Percentiles rank a stretch among this genome's conserved stretches.
These are phyloP conservation scores for Agrochola macilenta DNA, from an alignment of 2,888 invertebrate species.

Conservation along the genomic window DNA sequence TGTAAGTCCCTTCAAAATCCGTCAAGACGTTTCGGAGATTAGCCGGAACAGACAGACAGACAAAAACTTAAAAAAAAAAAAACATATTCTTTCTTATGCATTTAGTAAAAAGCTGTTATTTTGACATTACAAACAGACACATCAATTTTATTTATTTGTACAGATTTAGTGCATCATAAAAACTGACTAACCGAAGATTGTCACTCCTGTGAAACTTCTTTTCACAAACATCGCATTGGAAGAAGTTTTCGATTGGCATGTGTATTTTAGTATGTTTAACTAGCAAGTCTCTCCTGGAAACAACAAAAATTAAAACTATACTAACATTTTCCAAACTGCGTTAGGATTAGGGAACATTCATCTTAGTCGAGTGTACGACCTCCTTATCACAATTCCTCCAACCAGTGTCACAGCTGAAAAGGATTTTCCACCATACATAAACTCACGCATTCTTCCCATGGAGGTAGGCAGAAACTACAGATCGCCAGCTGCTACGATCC, in stretches of 20 bases:
- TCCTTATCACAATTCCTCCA: neutral
- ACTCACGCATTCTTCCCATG: too few relatives aligned
- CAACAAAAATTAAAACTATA: constrained; percentile 21
- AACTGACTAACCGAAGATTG: constrained; percentile 84
- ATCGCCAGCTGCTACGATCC: too few relatives aligned
- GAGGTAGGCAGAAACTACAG: too few relatives aligned
- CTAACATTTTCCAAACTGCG: neutral
- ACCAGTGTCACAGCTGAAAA: neutral
- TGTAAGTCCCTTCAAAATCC: too few relatives aligned
- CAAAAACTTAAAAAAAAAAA: too few relatives aligned
- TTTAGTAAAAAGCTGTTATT: too few relatives aligned
- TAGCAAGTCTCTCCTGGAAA: constrained; percentile 91
- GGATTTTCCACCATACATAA: too few relatives aligned
- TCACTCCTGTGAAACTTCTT: constrained; percentile 91
- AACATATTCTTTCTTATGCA: too few relatives aligned
- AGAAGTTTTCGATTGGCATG: constrained; percentile 87
- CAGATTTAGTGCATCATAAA: constrained; percentile 10
- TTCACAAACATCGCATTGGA: constrained; percentile 90
- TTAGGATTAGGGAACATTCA: neutral
- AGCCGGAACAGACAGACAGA: too few relatives aligned
- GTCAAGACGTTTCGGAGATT: too few relatives aligned
- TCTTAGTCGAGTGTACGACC: neutral
- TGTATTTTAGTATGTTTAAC: constrained; percentile 92
- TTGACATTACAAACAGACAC: too few relatives aligned
- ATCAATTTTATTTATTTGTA: too few relatives aligned